Conservation (phyloP, 2,888 invertebrate species). For the Eilema sororculum region DNA sequence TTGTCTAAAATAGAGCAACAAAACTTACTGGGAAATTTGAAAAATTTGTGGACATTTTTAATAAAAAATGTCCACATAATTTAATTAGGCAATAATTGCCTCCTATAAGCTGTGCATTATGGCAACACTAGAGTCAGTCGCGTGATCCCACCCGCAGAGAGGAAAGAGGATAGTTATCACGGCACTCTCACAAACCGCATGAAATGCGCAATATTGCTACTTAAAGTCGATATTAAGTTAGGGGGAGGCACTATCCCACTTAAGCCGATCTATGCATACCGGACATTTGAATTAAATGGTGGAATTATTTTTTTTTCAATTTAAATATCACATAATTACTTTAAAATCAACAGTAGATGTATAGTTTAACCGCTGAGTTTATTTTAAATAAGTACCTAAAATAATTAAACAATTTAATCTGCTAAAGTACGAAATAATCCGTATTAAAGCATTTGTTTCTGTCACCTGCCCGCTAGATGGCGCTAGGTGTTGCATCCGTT, state of each 20-base stretch:
- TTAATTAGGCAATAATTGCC: too few species aligned
- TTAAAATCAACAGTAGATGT: too few species aligned
- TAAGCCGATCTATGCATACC: background rate
- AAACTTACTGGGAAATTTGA: background rate
- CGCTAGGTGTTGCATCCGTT: background rate
- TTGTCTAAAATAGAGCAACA: slow-evolving; percentile 7
- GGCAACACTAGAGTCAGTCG: background rate
- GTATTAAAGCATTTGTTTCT: background rate
- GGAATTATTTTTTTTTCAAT: too few species aligned
- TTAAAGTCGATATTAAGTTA: background rate
- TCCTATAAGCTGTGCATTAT: too few species aligned
- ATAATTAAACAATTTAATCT: too few species aligned
- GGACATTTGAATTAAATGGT: background rate
- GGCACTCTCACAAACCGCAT: background rate
- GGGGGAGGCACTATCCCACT: background rate
- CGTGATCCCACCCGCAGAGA: background rate
- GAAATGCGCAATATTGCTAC: background rate
- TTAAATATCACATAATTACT: too few species aligned
- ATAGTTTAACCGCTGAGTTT: too few species aligned
- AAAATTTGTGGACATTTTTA: background rate
- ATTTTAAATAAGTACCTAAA: too few species aligned
- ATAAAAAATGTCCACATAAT: background rate
- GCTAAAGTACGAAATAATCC: background rate
- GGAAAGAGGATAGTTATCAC: background rate
- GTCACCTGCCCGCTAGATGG: background rate